These are phyloP conservation scores for Octodon degus DNA, from an alignment of 2,113 vertebrate species.

Conservation along the genomic window DNA sequence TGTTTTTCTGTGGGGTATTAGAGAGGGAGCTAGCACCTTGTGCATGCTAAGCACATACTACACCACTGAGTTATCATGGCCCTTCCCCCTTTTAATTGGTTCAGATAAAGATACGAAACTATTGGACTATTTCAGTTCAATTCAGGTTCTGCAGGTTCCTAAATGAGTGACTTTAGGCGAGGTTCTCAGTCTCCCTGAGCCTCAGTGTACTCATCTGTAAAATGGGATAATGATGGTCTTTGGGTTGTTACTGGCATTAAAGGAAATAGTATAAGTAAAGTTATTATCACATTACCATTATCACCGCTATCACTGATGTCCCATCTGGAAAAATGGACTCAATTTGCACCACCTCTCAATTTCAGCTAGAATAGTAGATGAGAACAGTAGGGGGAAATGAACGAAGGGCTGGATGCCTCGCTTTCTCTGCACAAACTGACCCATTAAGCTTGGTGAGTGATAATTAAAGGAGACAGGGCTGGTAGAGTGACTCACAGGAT, in stretches of 20 bases:
- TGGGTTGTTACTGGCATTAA: background rate
- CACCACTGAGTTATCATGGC: background rate
- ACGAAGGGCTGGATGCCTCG: background rate
- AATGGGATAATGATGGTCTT: background rate
- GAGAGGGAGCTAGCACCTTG: background rate
- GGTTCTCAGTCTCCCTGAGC: background rate
- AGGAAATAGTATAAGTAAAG: background rate
- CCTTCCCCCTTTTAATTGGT: background rate
- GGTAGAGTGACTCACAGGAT: background rate
- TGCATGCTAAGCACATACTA: background rate
- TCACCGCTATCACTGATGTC: background rate
- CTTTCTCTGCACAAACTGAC: background rate
- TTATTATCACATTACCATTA: background rate
- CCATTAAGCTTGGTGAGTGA: background rate
- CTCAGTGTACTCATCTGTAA: conserved; percentile 42
- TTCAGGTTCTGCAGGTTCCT: background rate
- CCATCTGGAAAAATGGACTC: background rate
- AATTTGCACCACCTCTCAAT: background rate
- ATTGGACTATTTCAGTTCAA: background rate
- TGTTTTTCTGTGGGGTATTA: background rate
- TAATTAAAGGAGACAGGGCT: background rate
- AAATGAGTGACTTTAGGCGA: background rate
- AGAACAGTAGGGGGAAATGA: background rate
- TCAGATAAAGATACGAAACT: background rate
- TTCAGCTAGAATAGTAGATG: background rate